These are phyloP conservation scores for Sebastes schlegelii DNA, from an alignment of 2,113 vertebrate species.

Conservation along the genomic window DNA sequence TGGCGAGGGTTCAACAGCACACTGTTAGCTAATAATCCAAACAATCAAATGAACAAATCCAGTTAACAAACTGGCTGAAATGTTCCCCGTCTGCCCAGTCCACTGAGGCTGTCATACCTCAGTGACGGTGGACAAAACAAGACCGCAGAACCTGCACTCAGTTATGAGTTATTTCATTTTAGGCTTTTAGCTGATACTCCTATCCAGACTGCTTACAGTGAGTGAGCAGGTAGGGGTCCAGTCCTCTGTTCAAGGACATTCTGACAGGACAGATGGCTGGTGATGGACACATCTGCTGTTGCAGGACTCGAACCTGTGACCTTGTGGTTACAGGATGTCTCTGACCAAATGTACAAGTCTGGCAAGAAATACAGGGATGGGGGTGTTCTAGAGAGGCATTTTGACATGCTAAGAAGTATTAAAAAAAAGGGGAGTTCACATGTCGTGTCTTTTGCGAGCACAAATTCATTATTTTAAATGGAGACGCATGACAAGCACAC, in stretches of 20 bases:
- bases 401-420: neutral
- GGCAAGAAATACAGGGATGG: slow-evolving; percentile 31
- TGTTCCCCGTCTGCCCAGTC: slow-evolving; percentile 23
- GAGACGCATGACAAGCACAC: no score
- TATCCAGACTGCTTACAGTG: slow-evolving; percentile 37
- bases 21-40: slow-evolving; percentile 57
- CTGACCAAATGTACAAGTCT: slow-evolving; percentile 48
- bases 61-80: slow-evolving; percentile 54
- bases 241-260: slow-evolving; percentile 71
- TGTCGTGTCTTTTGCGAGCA: no score
- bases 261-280: slow-evolving; percentile 72
- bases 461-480: no score
- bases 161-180: slow-evolving; percentile 26
- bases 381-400: slow-evolving; percentile 11
- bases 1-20: slow-evolving; percentile 57
- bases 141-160: neutral
- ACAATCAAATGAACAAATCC: slow-evolving; percentile 57
- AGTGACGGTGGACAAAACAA: slow-evolving; percentile 31
- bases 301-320: slow-evolving; percentile 62
- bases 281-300: slow-evolving; percentile 73
- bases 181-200: slow-evolving; percentile 32
- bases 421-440: no score
- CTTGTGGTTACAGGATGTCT: slow-evolving; percentile 61
- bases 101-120: slow-evolving; percentile 40
- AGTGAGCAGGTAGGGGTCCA: slow-evolving; percentile 61